These are phyloP conservation scores for Acleris emargana DNA, from an alignment of 2,888 invertebrate species.

Conservation along the genomic window DNA sequence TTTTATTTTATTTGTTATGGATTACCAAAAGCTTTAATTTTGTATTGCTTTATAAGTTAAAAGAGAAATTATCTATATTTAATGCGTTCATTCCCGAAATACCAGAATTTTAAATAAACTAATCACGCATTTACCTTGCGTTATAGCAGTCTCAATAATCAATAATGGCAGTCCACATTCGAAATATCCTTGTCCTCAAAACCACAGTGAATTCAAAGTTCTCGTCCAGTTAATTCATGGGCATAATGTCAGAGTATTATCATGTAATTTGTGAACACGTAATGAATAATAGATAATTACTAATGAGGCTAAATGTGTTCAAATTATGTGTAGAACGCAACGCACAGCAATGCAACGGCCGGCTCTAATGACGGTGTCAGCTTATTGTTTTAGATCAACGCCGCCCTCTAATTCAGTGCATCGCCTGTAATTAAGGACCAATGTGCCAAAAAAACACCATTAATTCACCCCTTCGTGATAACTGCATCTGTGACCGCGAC, in stretches of 20 bases:
- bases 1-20: slow-evolving; percentile 29
- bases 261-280: slow-evolving; percentile 48
- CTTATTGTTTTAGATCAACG: slow-evolving; percentile 80
- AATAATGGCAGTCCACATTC: no score
- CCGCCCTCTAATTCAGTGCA: slow-evolving; percentile 77
- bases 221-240: slow-evolving; percentile 7
- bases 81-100: not conserved
- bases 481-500: slow-evolving; percentile 65
- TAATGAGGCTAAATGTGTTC: slow-evolving; percentile 66
- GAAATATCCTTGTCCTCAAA: no score
- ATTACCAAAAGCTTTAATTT: slow-evolving; percentile 9
- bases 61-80: not conserved
- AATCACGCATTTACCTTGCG: no score
- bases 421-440: slow-evolving; percentile 73
- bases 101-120: no score
- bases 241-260: slow-evolving; percentile 27
- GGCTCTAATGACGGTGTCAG: slow-evolving; percentile 70
- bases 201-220: not conserved
- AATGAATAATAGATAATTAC: slow-evolving; percentile 64
- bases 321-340: slow-evolving; percentile 70
- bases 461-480: slow-evolving; percentile 71
- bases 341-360: slow-evolving; percentile 59
- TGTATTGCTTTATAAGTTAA: slow-evolving; percentile 11
- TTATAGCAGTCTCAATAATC: no score
- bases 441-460: slow-evolving; percentile 64